Evolutionary conservation across 2,888 invertebrate genomes (phyloP).

Genomic region (Apoda limacodes): DNA sequence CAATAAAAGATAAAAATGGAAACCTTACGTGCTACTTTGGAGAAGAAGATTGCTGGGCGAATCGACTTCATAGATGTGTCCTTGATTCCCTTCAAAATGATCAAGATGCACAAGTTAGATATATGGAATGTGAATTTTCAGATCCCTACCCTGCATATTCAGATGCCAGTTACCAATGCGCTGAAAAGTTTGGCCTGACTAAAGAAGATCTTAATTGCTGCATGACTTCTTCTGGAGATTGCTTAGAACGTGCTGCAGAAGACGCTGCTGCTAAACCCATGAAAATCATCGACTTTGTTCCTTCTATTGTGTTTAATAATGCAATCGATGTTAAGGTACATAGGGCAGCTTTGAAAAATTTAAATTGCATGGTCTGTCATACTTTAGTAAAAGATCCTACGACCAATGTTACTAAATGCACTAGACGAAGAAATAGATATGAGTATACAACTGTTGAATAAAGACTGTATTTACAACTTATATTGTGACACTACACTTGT

Average conservation of each 20-base stretch:
- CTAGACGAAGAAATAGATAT: no score
- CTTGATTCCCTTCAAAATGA: conserved; percentile 34
- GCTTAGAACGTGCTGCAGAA: conserved; percentile 35
- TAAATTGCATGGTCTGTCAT: conserved; percentile 38
- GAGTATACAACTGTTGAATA: no score
- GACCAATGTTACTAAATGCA: no score
- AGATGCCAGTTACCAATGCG: conserved; percentile 38
- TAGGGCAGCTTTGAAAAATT: conserved; percentile 23
- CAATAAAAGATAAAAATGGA: conserved; percentile 27
- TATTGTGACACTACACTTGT: no score
- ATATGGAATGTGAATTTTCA: conserved; percentile 50
- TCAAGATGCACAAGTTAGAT: conserved; percentile 39
- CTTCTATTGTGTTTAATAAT: conserved; percentile 43
- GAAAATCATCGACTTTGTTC: conserved; percentile 34
- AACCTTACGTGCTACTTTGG: conserved; percentile 39
- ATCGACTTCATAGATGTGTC: conserved; percentile 49
- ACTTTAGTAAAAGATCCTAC: conserved; percentile 41
- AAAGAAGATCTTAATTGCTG: conserved; percentile 40
- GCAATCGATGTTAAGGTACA: conserved; percentile 24
- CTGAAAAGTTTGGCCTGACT: conserved; percentile 32
- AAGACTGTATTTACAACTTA: no score
- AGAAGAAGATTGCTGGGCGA: conserved; percentile 48
- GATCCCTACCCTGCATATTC: conserved; percentile 29
- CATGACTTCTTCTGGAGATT: conserved; percentile 31
- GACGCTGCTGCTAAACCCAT: conserved; percentile 30